Percentiles rank a stretch among this genome's conserved stretches.
Evolutionary conservation across 2,888 invertebrate species (phyloP).

Genomic region (Drosophila eohydei): DNA sequence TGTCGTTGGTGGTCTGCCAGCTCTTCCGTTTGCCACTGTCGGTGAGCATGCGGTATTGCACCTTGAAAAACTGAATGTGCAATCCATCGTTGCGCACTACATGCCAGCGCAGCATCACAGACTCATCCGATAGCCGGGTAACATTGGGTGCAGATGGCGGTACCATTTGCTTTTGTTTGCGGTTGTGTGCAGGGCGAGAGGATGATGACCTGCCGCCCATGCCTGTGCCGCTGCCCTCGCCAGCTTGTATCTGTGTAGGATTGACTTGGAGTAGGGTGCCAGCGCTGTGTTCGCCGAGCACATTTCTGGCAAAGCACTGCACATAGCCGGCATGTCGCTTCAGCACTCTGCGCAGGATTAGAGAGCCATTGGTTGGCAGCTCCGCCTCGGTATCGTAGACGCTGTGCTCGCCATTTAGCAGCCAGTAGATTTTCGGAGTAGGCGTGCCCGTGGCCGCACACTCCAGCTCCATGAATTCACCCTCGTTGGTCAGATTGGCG

Average conservation of each 20-base stretch:
- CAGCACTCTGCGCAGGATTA: constrained; percentile 88
- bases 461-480: constrained; percentile 85
- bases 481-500: constrained; percentile 85
- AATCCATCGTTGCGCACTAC: constrained; percentile 92
- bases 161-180: constrained; percentile 88
- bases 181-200: constrained; percentile 33
- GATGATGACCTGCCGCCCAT: constrained; percentile 5
- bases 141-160: constrained; percentile 95
- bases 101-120: constrained; percentile 96
- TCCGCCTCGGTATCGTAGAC: constrained; percentile 86
- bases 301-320: constrained; percentile 93
- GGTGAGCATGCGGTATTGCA: constrained; percentile 88
- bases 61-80: constrained; percentile 94
- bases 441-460: constrained; percentile 90
- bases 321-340: constrained; percentile 95
- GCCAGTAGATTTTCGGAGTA: constrained; percentile 90
- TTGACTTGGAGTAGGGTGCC: constrained; percentile 89
- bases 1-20: constrained; percentile 93
- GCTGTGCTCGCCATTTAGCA: constrained; percentile 91
- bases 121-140: constrained; percentile 93
- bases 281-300: constrained; percentile 88
- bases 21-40: constrained; percentile 83
- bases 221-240: constrained; percentile 34
- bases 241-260: constrained; percentile 90
- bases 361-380: constrained; percentile 86